phyloP scores from a whole-genome alignment of 2,888 invertebrate species.

The Acronicta psi region DNA sequence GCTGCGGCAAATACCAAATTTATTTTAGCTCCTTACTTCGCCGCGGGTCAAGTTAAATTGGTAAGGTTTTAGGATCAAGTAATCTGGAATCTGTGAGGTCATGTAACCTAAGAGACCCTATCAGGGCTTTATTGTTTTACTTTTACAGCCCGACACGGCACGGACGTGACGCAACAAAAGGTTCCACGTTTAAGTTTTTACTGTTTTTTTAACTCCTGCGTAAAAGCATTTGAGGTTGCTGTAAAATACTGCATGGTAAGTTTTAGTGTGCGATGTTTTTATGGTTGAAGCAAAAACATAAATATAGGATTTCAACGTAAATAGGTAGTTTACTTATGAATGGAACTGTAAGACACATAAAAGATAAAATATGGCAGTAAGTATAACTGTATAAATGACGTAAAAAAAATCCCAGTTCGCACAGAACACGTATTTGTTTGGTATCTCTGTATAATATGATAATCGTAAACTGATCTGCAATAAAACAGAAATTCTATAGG shows the following conservation, averaged over 20 bases:
- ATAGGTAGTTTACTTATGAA: too few relatives aligned
- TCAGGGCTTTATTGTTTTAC: slow-evolving; percentile 49
- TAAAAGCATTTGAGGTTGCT: background rate
- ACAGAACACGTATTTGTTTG: too few relatives aligned
- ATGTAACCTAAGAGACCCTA: slow-evolving; percentile 31
- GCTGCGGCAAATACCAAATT: background rate
- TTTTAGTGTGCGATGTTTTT: background rate
- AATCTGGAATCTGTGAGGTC: slow-evolving; percentile 27
- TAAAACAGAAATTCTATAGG: too few relatives aligned
- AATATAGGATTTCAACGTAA: too few relatives aligned
- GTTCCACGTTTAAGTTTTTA: slow-evolving; percentile 15
- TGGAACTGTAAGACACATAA: too few relatives aligned
- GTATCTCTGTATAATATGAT: too few relatives aligned
- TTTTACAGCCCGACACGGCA: slow-evolving; percentile 34
- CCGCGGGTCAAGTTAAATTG: background rate
- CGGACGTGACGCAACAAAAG: slow-evolving; percentile 60
- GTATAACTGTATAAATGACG: too few relatives aligned
- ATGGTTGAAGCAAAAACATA: too few relatives aligned
- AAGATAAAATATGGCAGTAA: too few relatives aligned
- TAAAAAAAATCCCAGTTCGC: too few relatives aligned
- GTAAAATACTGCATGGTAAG: background rate
- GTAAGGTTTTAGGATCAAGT: background rate
- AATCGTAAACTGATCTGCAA: too few relatives aligned
- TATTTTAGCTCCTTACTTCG: background rate
- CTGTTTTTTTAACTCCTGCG: slow-evolving; percentile 22